Evolutionary conservation across 2,113 vertebrate species (phyloP).

Genomic region (Chelonoidis abingdonii): DNA sequence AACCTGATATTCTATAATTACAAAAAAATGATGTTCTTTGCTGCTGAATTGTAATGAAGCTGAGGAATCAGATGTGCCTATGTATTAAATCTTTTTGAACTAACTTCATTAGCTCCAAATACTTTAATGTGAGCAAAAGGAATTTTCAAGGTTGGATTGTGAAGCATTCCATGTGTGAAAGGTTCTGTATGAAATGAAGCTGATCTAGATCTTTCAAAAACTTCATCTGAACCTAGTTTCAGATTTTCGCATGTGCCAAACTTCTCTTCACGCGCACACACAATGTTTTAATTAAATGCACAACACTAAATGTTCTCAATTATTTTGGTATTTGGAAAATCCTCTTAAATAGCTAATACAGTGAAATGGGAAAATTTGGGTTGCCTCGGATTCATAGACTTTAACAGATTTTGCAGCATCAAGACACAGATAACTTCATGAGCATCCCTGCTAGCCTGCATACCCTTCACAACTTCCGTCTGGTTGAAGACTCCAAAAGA

Average conservation of each 20-base stretch:
- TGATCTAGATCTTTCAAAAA: background rate
- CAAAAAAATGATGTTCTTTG: background rate
- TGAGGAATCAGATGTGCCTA: background rate
- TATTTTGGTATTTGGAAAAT: background rate
- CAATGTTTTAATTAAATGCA: background rate
- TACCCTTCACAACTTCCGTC: background rate
- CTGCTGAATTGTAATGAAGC: background rate
- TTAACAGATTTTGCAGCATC: background rate
- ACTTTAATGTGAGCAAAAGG: conserved; percentile 37
- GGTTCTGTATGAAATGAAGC: background rate
- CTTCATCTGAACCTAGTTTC: background rate
- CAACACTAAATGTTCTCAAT: background rate
- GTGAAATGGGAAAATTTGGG: background rate
- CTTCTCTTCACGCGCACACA: background rate
- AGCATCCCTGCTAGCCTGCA: background rate
- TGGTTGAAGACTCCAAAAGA: background rate
- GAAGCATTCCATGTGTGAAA: background rate
- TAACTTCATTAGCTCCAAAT: background rate
- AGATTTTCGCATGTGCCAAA: background rate
- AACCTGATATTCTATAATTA: no score
- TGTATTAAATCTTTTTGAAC: background rate
- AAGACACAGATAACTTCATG: background rate
- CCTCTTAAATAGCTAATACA: background rate
- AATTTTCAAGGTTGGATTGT: conserved; percentile 42
- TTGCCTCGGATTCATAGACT: background rate